Conservation (phyloP, 2,113 vertebrate species). For the Ameiurus melas region DNA sequence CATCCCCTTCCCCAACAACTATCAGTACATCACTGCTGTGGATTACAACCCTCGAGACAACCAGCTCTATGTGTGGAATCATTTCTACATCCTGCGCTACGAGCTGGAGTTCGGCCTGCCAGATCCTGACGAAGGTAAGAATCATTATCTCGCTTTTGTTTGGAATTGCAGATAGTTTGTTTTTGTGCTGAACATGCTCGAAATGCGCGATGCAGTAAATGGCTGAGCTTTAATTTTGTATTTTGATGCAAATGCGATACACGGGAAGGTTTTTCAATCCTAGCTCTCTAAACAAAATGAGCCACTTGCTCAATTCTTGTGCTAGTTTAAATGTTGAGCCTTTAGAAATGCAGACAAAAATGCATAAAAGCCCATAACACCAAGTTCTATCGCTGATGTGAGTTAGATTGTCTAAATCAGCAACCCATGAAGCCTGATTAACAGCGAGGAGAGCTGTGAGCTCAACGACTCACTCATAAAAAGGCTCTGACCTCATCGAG, state of each 20-base stretch:
- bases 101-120: conserved; percentile 93
- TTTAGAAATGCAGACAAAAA: background rate
- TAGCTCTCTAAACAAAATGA: conserved; percentile 66
- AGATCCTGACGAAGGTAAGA: conserved; percentile 94
- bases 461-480: conserved; percentile 55
- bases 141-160: background rate
- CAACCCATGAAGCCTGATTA: conserved; percentile 61
- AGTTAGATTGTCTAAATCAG: background rate
- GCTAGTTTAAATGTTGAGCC: background rate
- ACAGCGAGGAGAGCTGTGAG: conserved; percentile 39
- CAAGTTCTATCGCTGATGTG: background rate
- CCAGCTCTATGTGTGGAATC: conserved; percentile 98
- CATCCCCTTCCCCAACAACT: conserved; percentile 93
- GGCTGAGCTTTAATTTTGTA: conserved; percentile 66
- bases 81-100: conserved; percentile 95
- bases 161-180: conserved; percentile 1
- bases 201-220: conserved; percentile 52
- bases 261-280: conserved; percentile 51
- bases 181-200: conserved; percentile 37
- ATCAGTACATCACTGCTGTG: conserved; percentile 97
- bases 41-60: conserved; percentile 99
- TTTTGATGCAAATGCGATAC: conserved; percentile 62
- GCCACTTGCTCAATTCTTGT: conserved; percentile 43
- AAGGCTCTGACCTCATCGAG: conserved; percentile 63
- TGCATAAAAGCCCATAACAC: background rate